phyloP scores from a whole-genome alignment of 2,888 invertebrate species.

The Temnothorax rugatulus region DNA sequence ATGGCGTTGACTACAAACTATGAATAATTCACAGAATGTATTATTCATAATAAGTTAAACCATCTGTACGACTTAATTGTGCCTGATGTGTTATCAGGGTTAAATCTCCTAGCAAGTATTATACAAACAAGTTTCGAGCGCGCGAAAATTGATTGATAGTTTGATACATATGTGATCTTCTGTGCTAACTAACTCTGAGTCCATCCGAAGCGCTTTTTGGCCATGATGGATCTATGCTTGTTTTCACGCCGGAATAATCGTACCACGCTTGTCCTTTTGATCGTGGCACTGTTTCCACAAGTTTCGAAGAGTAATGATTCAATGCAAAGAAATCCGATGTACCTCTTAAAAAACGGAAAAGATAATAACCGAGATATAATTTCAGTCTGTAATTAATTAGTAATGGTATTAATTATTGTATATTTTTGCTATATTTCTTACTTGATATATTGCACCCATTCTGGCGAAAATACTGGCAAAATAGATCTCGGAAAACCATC shows the following conservation, averaged over 20 bases:
- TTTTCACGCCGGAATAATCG: too few relatives aligned
- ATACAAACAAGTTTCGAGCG: constrained; percentile 13
- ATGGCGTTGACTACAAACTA: constrained; percentile 8
- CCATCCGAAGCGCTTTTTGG: constrained; percentile 81
- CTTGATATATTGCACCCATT: constrained; percentile 88
- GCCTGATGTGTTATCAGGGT: constrained; percentile 19
- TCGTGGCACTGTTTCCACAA: too few relatives aligned
- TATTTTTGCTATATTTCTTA: constrained; percentile 50
- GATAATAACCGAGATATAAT: too few relatives aligned
- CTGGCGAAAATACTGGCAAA: constrained; percentile 86
- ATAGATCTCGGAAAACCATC: constrained; percentile 86
- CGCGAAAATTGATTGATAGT: constrained; percentile 43
- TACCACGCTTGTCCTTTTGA: too few relatives aligned
- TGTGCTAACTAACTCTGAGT: constrained; percentile 87
- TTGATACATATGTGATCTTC: constrained; percentile 42
- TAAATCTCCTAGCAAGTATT: constrained; percentile 23
- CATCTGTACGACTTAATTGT: constrained; percentile 31
- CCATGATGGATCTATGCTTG: too few relatives aligned
- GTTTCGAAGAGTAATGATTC: too few relatives aligned
- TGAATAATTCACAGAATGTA: constrained; percentile 39
- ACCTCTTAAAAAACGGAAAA: too few relatives aligned
- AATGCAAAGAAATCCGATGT: too few relatives aligned
- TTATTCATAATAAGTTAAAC: constrained; percentile 47
- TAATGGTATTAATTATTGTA: neutral
- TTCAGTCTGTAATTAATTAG: neutral